phyloP scores from a whole-genome alignment of 2,113 vertebrate species.

The Galemys pyrenaicus region DNA sequence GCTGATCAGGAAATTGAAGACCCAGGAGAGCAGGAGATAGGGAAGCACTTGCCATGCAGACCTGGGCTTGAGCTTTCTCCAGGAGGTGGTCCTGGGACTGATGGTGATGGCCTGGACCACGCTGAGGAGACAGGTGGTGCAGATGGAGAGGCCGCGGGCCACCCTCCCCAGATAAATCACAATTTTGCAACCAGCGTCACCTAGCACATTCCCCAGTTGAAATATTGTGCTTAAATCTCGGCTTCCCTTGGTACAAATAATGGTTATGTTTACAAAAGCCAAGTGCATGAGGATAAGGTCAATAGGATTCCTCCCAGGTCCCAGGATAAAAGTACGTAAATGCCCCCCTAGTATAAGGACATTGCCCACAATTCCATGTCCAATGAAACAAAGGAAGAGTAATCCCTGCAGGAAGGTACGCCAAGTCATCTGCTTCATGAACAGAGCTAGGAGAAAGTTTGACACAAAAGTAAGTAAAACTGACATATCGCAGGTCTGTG shows the following conservation, averaged over 20 bases:
- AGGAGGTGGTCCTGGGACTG: background rate
- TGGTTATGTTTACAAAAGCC: slow-evolving; percentile 13
- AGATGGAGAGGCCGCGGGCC: background rate
- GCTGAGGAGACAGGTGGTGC: background rate
- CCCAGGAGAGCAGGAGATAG: background rate
- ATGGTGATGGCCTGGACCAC: background rate
- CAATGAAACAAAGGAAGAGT: background rate
- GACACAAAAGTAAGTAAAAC: background rate
- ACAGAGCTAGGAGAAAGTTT: background rate
- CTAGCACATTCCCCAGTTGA: background rate
- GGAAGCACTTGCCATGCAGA: background rate
- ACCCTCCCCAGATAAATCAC: background rate
- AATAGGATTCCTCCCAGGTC: background rate
- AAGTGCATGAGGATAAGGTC: slow-evolving; percentile 1
- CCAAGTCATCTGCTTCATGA: background rate
- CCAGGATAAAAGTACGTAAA: background rate
- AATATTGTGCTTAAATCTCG: background rate
- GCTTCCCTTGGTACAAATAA: background rate
- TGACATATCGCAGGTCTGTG: background rate
- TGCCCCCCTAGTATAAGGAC: background rate
- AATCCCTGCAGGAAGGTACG: background rate
- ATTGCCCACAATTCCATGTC: background rate
- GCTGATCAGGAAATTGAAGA: background rate
- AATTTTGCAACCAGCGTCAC: background rate
- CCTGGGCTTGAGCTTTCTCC: background rate